Base-by-base conservation (phyloP, 2,888 invertebrate species). In the Unio pictorum region DNA sequence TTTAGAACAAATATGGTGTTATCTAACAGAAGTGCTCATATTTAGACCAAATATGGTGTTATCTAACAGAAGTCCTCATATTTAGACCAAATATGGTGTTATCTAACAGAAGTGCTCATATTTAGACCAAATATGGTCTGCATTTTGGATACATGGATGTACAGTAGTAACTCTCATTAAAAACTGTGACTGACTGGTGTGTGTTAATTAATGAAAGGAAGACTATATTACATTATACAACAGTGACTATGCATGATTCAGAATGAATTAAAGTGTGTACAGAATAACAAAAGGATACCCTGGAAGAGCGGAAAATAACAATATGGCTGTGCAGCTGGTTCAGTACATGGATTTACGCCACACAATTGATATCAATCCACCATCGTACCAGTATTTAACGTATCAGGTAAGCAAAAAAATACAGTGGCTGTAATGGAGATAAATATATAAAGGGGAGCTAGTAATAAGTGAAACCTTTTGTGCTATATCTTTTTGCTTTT, bases 261-360 rank as follows among this genome's bases (percentile, higher is more conserved):
- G 34, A 11, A 45, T 45, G 45, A 45, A 45, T 45, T 45, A 45
- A 45, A 45, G 45, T 45, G 45, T 45, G 45, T 15, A 45, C 45
- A 3, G 45, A 45, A 45, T 45, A 45, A 45, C 45, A 45, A 45
- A 45, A 45, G 45, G 45, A 45, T 45, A 15, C 45, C 45, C 15
- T 15, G 45, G 45, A 45, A 45, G 55, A 15, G 34, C 54, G 23
- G 45, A 63, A 64, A 67, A 69, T 55, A 55, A 60, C 59, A 64
- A 75, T 57, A 84, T 86, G 86, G 80, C 84, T 28, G 81, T 82
- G 4, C 83, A 84, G 63, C 61, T 84, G 55, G 82, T 84, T 4
- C 84, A 84, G 75, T 87, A 86, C 65, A 81, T 83, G 73, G 87
- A 87, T 65, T 75, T 87, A 61, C 78, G 87, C 26, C 76, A 76